Conservation (phyloP, 2,797 vertebrate species). For the Okamejei kenojei region DNA sequence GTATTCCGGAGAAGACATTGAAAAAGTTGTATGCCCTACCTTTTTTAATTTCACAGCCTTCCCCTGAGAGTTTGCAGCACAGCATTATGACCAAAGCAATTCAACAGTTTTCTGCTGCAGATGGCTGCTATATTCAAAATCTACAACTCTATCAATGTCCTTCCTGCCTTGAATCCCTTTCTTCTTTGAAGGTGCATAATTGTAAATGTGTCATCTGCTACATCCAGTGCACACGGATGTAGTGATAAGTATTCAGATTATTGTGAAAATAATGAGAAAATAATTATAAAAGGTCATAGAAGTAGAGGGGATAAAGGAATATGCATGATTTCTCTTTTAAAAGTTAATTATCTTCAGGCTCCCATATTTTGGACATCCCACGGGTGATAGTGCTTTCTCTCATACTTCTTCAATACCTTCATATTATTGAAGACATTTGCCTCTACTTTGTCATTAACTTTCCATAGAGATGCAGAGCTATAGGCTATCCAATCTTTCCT, state of each 20-base stretch:
- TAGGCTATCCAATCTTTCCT: neutral
- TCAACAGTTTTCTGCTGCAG: neutral
- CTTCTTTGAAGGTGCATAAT: too few species aligned
- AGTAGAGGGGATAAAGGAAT: too few species aligned
- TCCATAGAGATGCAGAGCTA: neutral
- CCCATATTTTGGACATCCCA: neutral
- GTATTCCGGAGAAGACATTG: neutral
- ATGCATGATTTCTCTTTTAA: too few species aligned
- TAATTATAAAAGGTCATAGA: too few species aligned
- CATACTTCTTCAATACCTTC: neutral
- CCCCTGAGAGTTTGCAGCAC: neutral
- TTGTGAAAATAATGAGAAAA: too few species aligned
- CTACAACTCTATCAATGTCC: too few species aligned
- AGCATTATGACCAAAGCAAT: neutral
- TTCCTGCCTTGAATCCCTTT: too few species aligned
- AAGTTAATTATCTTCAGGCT: neutral
- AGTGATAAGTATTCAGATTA: too few species aligned
- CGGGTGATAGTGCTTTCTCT: neutral
- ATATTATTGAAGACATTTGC: neutral
- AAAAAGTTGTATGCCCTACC: neutral
- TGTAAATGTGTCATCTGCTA: too few species aligned
- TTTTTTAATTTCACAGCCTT: neutral
- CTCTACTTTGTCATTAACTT: neutral
- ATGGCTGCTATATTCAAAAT: too few species aligned
- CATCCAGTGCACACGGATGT: too few species aligned